Base-by-base conservation (phyloP, 2,888 invertebrate species). In the Sinhomidia bicolor region DNA sequence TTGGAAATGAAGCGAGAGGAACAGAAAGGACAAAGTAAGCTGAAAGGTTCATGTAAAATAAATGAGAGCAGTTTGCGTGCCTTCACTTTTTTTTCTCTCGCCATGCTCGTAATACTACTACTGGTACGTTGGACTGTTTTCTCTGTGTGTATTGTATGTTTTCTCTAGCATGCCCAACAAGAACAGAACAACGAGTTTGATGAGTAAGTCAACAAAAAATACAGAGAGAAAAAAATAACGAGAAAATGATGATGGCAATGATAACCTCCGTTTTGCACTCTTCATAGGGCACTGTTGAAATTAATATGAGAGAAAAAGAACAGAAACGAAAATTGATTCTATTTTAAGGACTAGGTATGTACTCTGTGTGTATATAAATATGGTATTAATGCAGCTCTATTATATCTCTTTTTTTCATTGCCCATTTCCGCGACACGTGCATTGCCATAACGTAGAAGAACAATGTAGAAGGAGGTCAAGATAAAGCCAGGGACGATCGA, bases 31-130 rank as follows among this genome's bases (percentile, higher is more conserved):
- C 51, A 51, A 51, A 51, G 17, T 51, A 51, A n/a, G 51, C 17
- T 51, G 44, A 44, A 44, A 44, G 10, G 44, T 1, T 51, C 14
- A 78, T 78, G 44, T 17, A 78, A 54, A 54, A 79, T 36, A 36
- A 60, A 79, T 79, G 60, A 79, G 60, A 36, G 2, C 51, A 14
- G 41, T 10, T 79, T 79, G 60, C 60, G 60, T 79, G 54, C n/a
- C 14, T n/a, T 1, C 51, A 44, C n/a, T n/a, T 5, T 17, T 17
- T n/a, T 2, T 12, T 44, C 44, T 1, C 44, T 12, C 44, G 44
- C 10, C 44, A 12, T 44, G 12, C 44, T 47, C 7, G 47, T 47
- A 5, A 12, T 47, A 17, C 14, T 1, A n/a, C n/a, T n/a, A n/a
- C n/a, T n/a, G n/a, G n/a, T n/a, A n/a, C n/a, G n/a, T n/a, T n/a